Percentiles rank a stretch among this genome's conserved stretches.
phyloP scores from a whole-genome alignment of 2,888 invertebrate genomes.

The Drosophila acutilabella region DNA sequence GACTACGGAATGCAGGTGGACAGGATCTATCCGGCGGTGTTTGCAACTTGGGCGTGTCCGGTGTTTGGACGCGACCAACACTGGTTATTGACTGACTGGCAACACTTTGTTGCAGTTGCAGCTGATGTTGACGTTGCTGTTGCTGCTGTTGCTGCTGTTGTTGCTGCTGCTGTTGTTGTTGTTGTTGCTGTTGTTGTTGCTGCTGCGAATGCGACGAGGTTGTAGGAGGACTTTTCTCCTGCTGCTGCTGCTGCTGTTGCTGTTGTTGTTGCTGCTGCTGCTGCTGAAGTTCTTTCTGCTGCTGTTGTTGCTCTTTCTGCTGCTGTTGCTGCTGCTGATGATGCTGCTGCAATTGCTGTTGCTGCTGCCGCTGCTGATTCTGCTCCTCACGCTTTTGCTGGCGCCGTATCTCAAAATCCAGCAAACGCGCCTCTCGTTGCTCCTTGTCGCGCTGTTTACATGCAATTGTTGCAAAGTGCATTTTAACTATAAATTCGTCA shows the following conservation, averaged over 20 bases:
- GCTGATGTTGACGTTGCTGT: conserved; percentile 77
- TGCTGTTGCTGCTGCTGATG: conserved; percentile 83
- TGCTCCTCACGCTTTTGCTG: conserved; percentile 85
- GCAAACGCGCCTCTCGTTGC: conserved; percentile 84
- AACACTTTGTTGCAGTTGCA: conserved; percentile 47
- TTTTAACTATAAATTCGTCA: conserved; percentile 74
- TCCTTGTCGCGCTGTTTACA: conserved; percentile 84
- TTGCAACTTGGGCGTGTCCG: conserved; percentile 74
- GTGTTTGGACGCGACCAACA: conserved; percentile 57
- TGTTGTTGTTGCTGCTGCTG: conserved; percentile 79
- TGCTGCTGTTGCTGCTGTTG: conserved; percentile 79
- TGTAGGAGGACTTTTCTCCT: conserved; percentile 41
- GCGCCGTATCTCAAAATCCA: conserved; percentile 85
- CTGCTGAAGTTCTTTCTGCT: conserved; percentile 79
- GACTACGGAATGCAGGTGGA: conserved; percentile 84
- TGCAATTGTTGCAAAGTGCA: conserved; percentile 81
- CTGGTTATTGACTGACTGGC: conserved; percentile 36
- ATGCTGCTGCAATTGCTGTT: conserved; percentile 69
- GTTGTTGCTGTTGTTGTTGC: conserved; percentile 77
- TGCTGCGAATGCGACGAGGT: conserved; percentile 61
- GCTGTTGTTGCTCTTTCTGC: conserved; percentile 80
- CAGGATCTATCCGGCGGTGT: conserved; percentile 82
- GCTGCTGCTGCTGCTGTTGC: conserved; percentile 64
- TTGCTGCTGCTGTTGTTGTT: conserved; percentile 74
- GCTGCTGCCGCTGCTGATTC: conserved; percentile 82